phyloP scores from a whole-genome alignment of 2,797 vertebrate genomes.

The Aulostomus chinensis region DNA sequence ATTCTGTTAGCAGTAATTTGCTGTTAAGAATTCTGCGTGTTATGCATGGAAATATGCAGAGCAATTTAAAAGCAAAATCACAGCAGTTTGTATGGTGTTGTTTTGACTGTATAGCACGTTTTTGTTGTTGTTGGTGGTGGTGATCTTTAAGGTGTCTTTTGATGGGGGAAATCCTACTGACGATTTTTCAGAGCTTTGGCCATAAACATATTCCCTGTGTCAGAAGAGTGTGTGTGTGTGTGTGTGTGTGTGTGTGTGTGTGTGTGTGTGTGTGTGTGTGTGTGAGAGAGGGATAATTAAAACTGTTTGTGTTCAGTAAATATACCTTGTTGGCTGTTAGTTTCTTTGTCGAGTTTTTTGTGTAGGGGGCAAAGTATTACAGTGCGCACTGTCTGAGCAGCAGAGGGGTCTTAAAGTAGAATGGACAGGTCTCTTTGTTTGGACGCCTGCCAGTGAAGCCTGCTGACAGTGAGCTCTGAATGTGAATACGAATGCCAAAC shows the following conservation, averaged over 20 bases:
- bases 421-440: no score
- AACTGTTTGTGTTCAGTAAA: constrained; percentile 12
- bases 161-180: no score
- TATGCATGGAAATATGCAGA: background rate
- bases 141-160: no score
- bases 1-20: background rate
- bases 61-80: background rate
- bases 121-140: no score
- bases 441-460: no score
- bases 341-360: constrained; percentile 6
- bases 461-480: no score
- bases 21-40: background rate
- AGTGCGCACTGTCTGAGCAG: background rate
- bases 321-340: constrained; percentile 14
- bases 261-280: background rate
- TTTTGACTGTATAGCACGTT: background rate
- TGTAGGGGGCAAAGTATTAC: constrained; percentile 7
- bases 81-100: constrained; percentile 1
- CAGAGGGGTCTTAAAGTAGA: no score
- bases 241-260: no score
- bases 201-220: no score
- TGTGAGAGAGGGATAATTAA: constrained; percentile 8
- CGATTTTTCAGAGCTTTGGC: no score
- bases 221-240: no score
- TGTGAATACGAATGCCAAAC: no score